These are phyloP conservation scores for Patella caerulea DNA, from an alignment of 2,888 invertebrate genomes.

Conservation along the genomic window DNA sequence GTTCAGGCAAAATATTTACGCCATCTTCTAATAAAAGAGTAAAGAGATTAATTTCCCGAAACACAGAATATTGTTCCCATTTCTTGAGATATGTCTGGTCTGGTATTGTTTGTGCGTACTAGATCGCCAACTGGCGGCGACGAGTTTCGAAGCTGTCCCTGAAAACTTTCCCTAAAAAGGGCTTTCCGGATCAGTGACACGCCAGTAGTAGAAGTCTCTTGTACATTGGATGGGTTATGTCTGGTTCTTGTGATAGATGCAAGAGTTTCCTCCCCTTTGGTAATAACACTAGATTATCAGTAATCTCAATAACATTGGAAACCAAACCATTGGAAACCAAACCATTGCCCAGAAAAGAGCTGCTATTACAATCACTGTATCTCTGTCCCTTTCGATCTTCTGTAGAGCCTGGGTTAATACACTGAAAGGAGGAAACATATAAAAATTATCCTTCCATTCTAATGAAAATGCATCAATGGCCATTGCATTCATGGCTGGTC, in stretches of 20 bases:
- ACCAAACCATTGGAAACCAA: too few species aligned
- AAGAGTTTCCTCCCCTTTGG: slow-evolving; percentile 16
- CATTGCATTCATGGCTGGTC: slow-evolving; percentile 17
- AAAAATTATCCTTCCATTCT: slow-evolving; percentile 15
- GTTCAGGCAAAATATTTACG: slow-evolving; percentile 22
- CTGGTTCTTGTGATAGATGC: neutral
- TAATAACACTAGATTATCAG: slow-evolving; percentile 11
- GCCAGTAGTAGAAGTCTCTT: slow-evolving; percentile 17
- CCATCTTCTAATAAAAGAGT: slow-evolving; percentile 17
- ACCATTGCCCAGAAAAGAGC: slow-evolving; percentile 25
- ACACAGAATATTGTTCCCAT: slow-evolving; percentile 24
- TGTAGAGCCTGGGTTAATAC: slow-evolving; percentile 21
- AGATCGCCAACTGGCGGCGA: neutral
- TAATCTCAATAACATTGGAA: neutral
- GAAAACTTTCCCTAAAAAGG: too few species aligned
- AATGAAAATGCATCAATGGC: slow-evolving; percentile 29
- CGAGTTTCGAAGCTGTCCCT: slow-evolving; percentile 14
- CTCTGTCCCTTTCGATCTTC: slow-evolving; percentile 26
- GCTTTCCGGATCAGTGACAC: slow-evolving; percentile 22
- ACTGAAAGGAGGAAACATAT: slow-evolving; percentile 35
- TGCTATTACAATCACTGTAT: slow-evolving; percentile 20
- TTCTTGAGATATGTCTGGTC: slow-evolving; percentile 18
- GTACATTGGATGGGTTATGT: slow-evolving; percentile 18
- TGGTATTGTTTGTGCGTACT: slow-evolving; percentile 22
- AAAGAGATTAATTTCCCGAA: slow-evolving; percentile 19